Base-by-base conservation (phyloP, 2,113 vertebrate genomes). In the Puntigrus tetrazona region DNA sequence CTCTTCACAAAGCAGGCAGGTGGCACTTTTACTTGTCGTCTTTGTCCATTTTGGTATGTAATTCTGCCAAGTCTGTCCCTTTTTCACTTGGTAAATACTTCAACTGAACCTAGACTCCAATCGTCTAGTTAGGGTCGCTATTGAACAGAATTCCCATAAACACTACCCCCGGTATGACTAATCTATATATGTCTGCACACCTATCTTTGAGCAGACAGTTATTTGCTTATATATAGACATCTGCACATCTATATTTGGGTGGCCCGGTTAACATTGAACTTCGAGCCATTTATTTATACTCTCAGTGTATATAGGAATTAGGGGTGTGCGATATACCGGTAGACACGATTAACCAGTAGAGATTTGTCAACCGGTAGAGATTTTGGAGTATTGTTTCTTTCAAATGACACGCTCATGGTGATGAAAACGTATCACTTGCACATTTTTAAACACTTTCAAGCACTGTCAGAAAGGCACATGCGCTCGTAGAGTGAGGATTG, bases 1-100 rank as follows among this genome's bases (percentile, higher is more conserved):
- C 65, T 73, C 27, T 38, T 81, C n/a, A 77, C 57, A 84, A 25
- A 82, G 47, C 36, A 14, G 36, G 59, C 86, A 84, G 83, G 86
- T 87, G 57, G 73, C 59, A 72, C 59, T 41, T 84, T 78, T 70
- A 69, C 38, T 70, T 59, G 63, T 65, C 3, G 55, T 74, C 67
- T 86, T 69, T 78, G 57, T 67, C 57, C 41, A 10, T 22, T 63
- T 65, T 74, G 76, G 22, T 65, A 80, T 84, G 52, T 65, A 52
- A 74, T 45, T 79, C 67, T 70, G 78, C 38, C 65, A 70, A 11
- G 55, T 82, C 31, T 10, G 45, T n/a, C 45, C 61, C 4, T 27
- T 82, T 36, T 52, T 78, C 9, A 34, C 29, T 22, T 27, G 25
- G 25, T 80, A 80, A 80, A 65, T 78, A 61, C 55, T 79, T 41